Evolutionary conservation across 2,797 vertebrate species (phyloP).

Genomic region (Sebastes goodei): DNA sequence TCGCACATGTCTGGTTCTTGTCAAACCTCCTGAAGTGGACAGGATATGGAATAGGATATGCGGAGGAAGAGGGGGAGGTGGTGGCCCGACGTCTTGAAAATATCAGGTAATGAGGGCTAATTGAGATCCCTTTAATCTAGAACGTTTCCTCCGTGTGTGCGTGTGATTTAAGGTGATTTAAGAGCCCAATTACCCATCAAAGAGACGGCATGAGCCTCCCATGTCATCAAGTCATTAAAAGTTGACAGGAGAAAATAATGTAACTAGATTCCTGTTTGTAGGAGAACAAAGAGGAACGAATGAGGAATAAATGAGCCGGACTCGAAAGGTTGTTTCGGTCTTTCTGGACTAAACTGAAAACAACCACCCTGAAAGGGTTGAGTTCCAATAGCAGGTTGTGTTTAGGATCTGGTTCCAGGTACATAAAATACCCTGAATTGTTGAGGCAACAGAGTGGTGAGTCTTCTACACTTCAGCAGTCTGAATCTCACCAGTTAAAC

Average conservation of each 20-base stretch:
- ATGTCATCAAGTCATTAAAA: conserved; percentile 6
- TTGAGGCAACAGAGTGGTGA: background rate
- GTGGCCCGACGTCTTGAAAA: conserved; percentile 41
- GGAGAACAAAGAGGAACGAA: background rate
- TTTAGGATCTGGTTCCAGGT: background rate
- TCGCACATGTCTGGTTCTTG: conserved; percentile 46
- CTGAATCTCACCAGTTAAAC: background rate
- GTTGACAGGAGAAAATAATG: background rate
- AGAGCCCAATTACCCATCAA: conserved; percentile 43
- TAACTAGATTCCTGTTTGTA: background rate
- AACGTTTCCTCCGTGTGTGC: conserved; percentile 24
- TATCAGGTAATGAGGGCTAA: conserved; percentile 61
- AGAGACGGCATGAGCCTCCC: background rate
- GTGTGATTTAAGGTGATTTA: conserved; percentile 44
- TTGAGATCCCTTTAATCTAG: conserved; percentile 67
- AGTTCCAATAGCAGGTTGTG: background rate
- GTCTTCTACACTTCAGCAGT: background rate
- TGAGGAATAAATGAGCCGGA: background rate
- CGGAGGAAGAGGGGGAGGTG: background rate
- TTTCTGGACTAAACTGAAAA: background rate
- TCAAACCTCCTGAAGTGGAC: conserved; percentile 45
- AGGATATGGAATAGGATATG: conserved; percentile 25
- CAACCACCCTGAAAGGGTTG: background rate
- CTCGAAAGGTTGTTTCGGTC: background rate
- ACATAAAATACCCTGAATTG: background rate